Evolutionary conservation across 2,888 invertebrate species (phyloP), one percentile per base, ranked within the genome.

Genomic region (Pyrrhosoma nymphula): DNA sequence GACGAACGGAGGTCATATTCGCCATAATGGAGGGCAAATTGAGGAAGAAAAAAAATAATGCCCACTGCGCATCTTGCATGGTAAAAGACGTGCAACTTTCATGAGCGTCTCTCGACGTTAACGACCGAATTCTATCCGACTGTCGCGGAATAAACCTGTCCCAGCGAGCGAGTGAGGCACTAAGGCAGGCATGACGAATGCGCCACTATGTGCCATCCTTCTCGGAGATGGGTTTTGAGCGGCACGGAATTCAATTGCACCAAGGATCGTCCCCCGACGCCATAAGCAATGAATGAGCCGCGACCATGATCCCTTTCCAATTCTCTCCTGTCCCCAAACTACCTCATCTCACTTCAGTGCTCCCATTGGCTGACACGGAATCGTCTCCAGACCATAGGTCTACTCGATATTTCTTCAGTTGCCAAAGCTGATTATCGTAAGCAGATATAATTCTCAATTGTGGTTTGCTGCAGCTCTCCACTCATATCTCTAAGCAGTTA

Each of bases 131-230:
- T 35, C 82, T 26, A 26, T 4, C 8, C 82, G 82, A 8, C 30
- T 14, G 82, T 18, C 82, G 82, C 82, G 82, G 26, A 35, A 82
- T 82, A 82, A 82, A 82, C 82, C 82, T 35, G 82, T 82, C 82
- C 16, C 2, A 26, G 35, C 30, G 82, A n/a, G 20, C n/a, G 20
- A 12, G n/a, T 6, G n/a, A 60, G 60, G 60, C 18, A 60, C 4
- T 4, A 12, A 82, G 30, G 35, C 82, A 23, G n/a, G 82, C 35
- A 82, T 26, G 82, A 82, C 35, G 35, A 82, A 82, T 14, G 82
- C 35, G 82, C 82, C 12, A 30, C 82, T 1, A 82, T 30, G 35
- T 35, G 26, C 30, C 82, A 16, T 82, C 35, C 35, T 16, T 35
- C 82, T 82, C 82, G 30, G 82, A 82, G 35, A 16, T 35, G 82